phyloP scores from a whole-genome alignment of 53 echinoderm and acorn worm genomes.

The Henricia sp. region DNA sequence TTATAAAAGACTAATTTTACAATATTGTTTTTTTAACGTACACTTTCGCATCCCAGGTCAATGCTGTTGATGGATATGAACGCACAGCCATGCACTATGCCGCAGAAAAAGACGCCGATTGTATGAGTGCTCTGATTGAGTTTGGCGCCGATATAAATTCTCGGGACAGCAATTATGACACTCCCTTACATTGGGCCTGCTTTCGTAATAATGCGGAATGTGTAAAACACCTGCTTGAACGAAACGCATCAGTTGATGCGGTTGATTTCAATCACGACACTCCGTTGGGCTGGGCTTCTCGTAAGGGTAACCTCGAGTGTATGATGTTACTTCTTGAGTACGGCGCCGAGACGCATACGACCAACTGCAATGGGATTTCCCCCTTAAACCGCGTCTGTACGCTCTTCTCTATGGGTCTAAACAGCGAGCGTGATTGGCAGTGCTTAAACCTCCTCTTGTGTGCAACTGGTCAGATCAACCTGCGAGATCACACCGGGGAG shows the following conservation, averaged over 20 bases:
- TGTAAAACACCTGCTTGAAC: conserved; percentile 68
- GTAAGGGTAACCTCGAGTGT: conserved; percentile 86
- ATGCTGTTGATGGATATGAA: conserved; percentile 87
- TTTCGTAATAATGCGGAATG: conserved; percentile 86
- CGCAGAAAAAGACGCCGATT: conserved; percentile 80
- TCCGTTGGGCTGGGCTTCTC: conserved; percentile 86
- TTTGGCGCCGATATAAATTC: conserved; percentile 80
- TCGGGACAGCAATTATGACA: conserved; percentile 75
- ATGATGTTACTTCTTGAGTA: conserved; percentile 80
- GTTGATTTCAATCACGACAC: conserved; percentile 88
- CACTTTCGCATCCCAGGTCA: conserved; percentile 84
- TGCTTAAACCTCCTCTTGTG: conserved; percentile 71
- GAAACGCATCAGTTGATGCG: conserved; percentile 72
- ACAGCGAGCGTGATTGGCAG: conserved; percentile 62
- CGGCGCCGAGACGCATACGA: conserved; percentile 77
- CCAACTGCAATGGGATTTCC: conserved; percentile 65
- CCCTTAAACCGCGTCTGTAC: conserved; percentile 74
- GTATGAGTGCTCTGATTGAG: conserved; percentile 66
- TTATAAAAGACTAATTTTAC: too few species aligned
- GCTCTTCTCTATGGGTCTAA: conserved; percentile 76
- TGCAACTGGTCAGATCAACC: conserved; percentile 76
- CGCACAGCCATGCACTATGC: conserved; percentile 92
- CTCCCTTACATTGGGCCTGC: conserved; percentile 94
- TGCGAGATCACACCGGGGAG: conserved; percentile 70
- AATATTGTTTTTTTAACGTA: too few species aligned